A percentile compares a stretch with the other conserved stretches of the same genome.
Conservation (phyloP, 2,113 vertebrate genomes). For the Microcebus tavaratra region DNA sequence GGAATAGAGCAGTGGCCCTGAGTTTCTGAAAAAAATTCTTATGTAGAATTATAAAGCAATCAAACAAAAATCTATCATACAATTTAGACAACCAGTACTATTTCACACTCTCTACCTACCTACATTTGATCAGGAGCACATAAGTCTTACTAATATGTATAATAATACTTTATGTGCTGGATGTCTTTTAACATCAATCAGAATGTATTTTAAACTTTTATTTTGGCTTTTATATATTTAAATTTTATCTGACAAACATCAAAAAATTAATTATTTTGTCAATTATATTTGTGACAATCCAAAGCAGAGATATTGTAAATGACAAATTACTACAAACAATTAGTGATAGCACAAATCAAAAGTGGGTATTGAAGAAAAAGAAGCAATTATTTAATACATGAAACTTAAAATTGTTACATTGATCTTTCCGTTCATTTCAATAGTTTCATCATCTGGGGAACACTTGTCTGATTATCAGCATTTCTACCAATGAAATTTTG, state of each 20-base stretch:
- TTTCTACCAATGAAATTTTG: constrained; percentile 70
- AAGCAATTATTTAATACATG: constrained; percentile 71
- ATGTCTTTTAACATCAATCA: not conserved
- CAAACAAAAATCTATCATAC: not conserved
- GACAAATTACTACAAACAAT: constrained; percentile 57
- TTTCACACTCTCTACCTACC: not conserved
- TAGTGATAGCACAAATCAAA: constrained; percentile 64
- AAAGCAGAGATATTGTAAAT: not conserved
- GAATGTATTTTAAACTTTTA: constrained; percentile 26
- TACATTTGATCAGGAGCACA: not conserved
- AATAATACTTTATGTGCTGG: not conserved
- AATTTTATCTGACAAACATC: constrained; percentile 48
- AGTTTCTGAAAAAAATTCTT: not conserved
- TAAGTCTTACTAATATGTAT: not conserved
- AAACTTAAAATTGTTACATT: constrained; percentile 71
- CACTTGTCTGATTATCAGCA: constrained; percentile 49
- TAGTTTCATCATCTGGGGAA: constrained; percentile 62
- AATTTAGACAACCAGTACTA: not conserved
- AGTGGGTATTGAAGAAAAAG: constrained; percentile 50
- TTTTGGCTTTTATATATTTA: constrained; percentile 20
- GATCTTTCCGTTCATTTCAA: constrained; percentile 68
- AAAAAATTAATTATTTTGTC: constrained; percentile 49
- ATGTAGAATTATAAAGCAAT: not conserved
- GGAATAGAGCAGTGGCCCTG: not conserved
- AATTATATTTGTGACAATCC: constrained; percentile 31